Conservation (phyloP, 2,888 invertebrate species). For the Leptinotarsa haldemani region DNA sequence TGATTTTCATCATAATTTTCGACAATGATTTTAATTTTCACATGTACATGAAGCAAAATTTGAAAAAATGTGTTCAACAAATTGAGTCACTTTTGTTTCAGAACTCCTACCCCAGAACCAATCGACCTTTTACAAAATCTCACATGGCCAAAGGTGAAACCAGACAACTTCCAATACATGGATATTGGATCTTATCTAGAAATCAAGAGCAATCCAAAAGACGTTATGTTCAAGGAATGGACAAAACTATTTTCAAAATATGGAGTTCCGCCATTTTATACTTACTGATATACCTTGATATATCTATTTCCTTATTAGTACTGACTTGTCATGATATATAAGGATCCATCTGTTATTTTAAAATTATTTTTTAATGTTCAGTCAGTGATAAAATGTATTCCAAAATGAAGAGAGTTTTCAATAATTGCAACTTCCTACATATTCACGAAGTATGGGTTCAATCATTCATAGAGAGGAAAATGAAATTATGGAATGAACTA, state of each 20-base stretch:
- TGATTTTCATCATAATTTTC: too few relatives aligned
- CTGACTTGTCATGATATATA: background rate
- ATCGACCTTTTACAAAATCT: constrained; percentile 41
- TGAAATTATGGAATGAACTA: too few relatives aligned
- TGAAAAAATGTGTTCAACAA: too few relatives aligned
- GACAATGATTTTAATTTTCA: too few relatives aligned
- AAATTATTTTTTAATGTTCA: too few relatives aligned
- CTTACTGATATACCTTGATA: constrained; percentile 28
- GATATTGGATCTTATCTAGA: constrained; percentile 44
- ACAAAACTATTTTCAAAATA: constrained; percentile 32
- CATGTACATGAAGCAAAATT: too few relatives aligned
- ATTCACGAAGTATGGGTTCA: too few relatives aligned
- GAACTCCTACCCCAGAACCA: constrained; percentile 58
- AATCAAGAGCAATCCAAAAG: constrained; percentile 39
- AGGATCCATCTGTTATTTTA: background rate
- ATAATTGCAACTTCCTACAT: too few relatives aligned
- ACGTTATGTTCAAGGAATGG: constrained; percentile 36
- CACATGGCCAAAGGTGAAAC: constrained; percentile 43
- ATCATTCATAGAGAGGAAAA: too few relatives aligned
- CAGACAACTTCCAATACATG: constrained; percentile 39
- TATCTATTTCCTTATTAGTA: too few relatives aligned
- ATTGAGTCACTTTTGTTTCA: constrained; percentile 29
- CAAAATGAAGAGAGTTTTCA: too few relatives aligned
- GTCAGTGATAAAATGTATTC: too few relatives aligned
- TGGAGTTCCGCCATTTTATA: constrained; percentile 39